phyloP scores from a whole-genome alignment of 2,888 invertebrate species.

The Spatulosminthurus flaviceps region DNA sequence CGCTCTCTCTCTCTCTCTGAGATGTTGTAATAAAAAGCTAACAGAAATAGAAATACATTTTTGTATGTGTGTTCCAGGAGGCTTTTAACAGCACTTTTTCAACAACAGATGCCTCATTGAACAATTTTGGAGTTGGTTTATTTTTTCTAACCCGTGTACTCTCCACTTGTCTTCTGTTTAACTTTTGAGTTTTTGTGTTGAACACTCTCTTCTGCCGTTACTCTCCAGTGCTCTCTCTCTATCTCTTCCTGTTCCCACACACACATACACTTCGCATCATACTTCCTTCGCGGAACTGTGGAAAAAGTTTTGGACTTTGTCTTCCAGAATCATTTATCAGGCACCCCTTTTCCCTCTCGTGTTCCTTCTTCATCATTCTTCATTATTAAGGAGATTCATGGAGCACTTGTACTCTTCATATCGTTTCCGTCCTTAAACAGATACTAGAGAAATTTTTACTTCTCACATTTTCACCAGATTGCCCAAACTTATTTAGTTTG shows the following conservation, averaged over 20 bases:
- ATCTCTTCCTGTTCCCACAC: neutral
- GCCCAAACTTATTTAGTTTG: too few species aligned
- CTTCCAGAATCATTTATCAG: constrained; percentile 9
- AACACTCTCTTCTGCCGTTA: neutral
- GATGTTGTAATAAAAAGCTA: neutral
- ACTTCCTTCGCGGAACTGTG: neutral
- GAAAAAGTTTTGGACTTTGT: constrained; percentile 23
- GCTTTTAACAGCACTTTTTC: constrained; percentile 15
- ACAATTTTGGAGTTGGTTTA: constrained; percentile 19
- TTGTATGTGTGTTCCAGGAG: neutral
- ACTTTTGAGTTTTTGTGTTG: neutral
- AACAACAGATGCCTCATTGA: constrained; percentile 33
- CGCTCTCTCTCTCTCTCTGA: too few species aligned
- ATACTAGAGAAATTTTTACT: too few species aligned
- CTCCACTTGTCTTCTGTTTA: constrained; percentile 24
- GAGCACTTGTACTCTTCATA: too few species aligned
- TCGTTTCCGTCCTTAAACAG: too few species aligned
- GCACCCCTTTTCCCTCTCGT: neutral
- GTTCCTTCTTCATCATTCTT: neutral
- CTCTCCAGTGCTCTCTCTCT: neutral
- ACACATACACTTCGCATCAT: neutral
- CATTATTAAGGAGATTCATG: too few species aligned
- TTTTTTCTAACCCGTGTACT: constrained; percentile 25
- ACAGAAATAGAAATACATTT: neutral
- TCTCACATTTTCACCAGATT: too few species aligned